phyloP scores from a whole-genome alignment of 2,888 invertebrate species.

The Pinctada fucata region DNA sequence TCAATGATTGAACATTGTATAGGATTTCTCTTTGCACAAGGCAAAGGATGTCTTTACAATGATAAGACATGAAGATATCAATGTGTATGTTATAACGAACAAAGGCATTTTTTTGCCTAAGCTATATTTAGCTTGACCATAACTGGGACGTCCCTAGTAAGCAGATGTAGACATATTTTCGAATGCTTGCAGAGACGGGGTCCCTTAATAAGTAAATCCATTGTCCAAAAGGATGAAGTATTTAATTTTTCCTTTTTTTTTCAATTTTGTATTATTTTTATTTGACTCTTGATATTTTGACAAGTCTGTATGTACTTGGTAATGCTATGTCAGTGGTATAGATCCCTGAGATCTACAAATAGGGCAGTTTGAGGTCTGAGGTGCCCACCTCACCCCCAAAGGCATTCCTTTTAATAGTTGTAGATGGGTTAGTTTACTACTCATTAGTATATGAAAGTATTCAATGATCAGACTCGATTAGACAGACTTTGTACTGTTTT shows the following conservation, averaged over 20 bases:
- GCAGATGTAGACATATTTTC: background rate
- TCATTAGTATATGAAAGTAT: background rate
- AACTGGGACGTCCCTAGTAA: background rate
- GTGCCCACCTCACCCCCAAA: slow-evolving; percentile 25
- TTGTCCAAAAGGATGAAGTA: background rate
- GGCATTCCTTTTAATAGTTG: slow-evolving; percentile 20
- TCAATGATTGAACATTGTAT: too few relatives aligned
- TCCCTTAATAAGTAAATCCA: background rate
- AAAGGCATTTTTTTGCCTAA: too few relatives aligned
- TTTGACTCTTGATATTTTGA: slow-evolving; percentile 16
- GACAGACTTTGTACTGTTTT: too few relatives aligned
- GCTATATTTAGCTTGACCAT: background rate
- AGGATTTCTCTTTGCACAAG: too few relatives aligned
- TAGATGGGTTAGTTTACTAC: background rate
- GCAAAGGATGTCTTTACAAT: too few relatives aligned
- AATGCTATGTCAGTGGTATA: background rate
- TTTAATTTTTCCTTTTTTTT: slow-evolving; percentile 12
- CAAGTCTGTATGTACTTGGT: background rate
- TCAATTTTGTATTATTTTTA: slow-evolving; percentile 16
- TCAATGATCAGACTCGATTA: too few relatives aligned
- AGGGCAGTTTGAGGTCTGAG: slow-evolving; percentile 33
- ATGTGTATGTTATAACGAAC: too few relatives aligned
- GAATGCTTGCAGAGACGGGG: background rate
- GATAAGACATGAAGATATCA: too few relatives aligned
- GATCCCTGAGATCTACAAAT: slow-evolving; percentile 21